These are phyloP conservation scores for Ceratina japonica DNA, from an alignment of 1,140 invertebrate species.

Conservation along the genomic window DNA sequence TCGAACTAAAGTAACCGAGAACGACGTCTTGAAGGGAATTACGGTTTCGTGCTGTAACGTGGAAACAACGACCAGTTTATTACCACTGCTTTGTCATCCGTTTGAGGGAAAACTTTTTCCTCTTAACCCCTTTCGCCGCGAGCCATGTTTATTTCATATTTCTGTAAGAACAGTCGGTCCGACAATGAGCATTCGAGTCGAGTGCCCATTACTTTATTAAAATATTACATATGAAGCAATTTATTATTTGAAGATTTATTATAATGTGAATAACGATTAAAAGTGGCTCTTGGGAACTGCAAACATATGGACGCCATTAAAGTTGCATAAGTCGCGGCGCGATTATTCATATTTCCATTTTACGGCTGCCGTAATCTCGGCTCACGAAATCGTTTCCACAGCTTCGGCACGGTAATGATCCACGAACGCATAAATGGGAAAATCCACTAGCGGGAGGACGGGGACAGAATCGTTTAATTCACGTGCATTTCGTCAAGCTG, in stretches of 20 bases:
- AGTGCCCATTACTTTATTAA: too few species aligned
- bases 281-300: not conserved
- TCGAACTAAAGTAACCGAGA: not conserved
- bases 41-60: conserved; percentile 5
- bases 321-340: not conserved
- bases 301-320: not conserved
- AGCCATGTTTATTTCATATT: conserved; percentile 21
- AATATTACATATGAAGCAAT: too few species aligned
- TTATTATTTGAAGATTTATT: too few species aligned
- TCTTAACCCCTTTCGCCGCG: not conserved
- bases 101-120: not conserved
- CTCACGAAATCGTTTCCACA: not conserved
- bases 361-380: too few species aligned
- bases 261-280: too few species aligned
- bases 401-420: conserved; percentile 22
- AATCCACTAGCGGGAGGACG: not conserved
- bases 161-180: not conserved
- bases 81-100: conserved; percentile 21
- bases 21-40: conserved; percentile 14
- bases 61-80: conserved; percentile 15
- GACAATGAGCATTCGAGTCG: too few species aligned
- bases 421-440: not conserved
- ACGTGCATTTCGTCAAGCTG: conserved; percentile 55
- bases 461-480: conserved; percentile 38
- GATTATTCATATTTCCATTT: conserved; percentile 1